Percentiles rank a stretch among this genome's conserved stretches.
These are phyloP conservation scores for Germaria angustata DNA, from an alignment of 2,888 invertebrate genomes.

Conservation along the genomic window DNA sequence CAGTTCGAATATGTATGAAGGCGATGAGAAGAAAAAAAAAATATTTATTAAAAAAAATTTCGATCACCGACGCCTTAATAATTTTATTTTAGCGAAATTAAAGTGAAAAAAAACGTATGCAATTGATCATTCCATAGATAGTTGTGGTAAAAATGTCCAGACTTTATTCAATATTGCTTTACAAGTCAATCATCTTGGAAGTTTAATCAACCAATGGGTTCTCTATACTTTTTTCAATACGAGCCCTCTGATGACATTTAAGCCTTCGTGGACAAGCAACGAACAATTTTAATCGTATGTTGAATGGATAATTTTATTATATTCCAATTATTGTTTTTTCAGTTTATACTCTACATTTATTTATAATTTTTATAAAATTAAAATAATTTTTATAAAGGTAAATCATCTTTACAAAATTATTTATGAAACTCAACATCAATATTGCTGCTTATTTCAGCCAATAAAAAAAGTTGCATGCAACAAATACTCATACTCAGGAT, in stretches of 20 bases:
- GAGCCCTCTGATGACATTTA: conserved; percentile 26
- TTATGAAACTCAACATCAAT: no score
- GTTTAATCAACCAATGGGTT: conserved; percentile 37
- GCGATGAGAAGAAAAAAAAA: conserved; percentile 7
- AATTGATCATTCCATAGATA: background rate
- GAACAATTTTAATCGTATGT: no score
- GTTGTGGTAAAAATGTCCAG: conserved; percentile 5
- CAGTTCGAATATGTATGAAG: conserved; percentile 61
- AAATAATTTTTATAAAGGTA: no score
- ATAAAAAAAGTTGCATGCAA: no score
- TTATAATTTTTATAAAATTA: no score
- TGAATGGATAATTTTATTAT: no score
- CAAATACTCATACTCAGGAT: no score
- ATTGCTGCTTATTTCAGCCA: no score
- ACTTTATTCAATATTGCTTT: conserved; percentile 7
- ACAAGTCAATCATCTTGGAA: conserved; percentile 20
- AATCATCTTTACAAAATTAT: no score
- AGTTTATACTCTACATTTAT: no score
- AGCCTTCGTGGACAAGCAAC: no score
- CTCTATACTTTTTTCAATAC: background rate
- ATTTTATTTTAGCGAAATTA: conserved; percentile 18
- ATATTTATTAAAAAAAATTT: conserved; percentile 1
- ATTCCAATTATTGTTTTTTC: no score
- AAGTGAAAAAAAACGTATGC: background rate
- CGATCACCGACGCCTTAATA: conserved; percentile 50